A percentile compares a stretch with the other conserved stretches of the same genome.
Conservation (phyloP, 2,888 invertebrate species). For the Heliconius cydno region DNA sequence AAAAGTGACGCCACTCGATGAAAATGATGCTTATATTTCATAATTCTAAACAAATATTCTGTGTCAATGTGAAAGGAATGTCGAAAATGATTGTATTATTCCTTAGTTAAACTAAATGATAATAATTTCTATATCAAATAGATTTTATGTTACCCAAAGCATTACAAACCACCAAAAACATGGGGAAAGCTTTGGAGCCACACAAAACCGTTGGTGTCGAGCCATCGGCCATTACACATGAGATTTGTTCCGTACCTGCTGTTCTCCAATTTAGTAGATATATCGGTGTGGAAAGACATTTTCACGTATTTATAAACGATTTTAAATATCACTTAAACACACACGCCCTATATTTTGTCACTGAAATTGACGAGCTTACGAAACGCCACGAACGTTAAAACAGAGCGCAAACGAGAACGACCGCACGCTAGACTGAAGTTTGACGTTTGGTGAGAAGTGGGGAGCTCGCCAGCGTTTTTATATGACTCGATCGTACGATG, state of each 20-base stretch:
- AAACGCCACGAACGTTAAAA: conserved; percentile 64
- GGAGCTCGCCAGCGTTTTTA: conserved; percentile 73
- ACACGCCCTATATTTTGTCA: conserved; percentile 71
- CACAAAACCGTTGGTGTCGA: conserved; percentile 26
- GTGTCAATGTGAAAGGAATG: conserved; percentile 55
- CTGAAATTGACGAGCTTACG: conserved; percentile 70
- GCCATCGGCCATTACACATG: conserved; percentile 40
- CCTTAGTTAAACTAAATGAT: background rate
- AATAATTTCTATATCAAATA: background rate
- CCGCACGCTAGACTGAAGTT: conserved; percentile 60
- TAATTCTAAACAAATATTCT: conserved; percentile 19
- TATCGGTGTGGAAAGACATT: conserved; percentile 81
- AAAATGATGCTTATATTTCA: conserved; percentile 23
- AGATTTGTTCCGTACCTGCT: conserved; percentile 74
- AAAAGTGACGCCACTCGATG: conserved; percentile 8
- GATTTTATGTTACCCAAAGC: background rate
- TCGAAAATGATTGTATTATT: conserved; percentile 25
- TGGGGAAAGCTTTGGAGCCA: conserved; percentile 26
- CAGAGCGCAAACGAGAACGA: conserved; percentile 64
- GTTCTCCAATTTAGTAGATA: conserved; percentile 80
- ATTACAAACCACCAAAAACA: conserved; percentile 6
- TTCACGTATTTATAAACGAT: conserved; percentile 77
- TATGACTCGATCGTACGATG: conserved; percentile 80
- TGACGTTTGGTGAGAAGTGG: conserved; percentile 78
- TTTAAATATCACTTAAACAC: conserved; percentile 81